Evolutionary conservation across 2,797 vertebrate species (phyloP).

Genomic region (Halcyon smyrnensis): DNA sequence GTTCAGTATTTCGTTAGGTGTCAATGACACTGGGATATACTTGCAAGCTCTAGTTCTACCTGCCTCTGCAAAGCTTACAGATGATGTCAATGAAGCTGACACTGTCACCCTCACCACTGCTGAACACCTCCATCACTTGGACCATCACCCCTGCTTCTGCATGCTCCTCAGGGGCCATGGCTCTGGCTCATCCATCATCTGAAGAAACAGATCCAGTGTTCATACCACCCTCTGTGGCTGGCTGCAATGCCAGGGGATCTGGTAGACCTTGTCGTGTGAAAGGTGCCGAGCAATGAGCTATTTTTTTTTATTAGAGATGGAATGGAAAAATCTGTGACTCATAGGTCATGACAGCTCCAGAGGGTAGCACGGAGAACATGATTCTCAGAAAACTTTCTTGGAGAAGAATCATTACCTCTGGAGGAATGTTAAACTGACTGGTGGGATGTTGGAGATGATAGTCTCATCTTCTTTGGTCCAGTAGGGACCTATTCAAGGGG

Average conservation of each 20-base stretch:
- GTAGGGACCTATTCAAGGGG: fast-evolving
- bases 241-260: background rate
- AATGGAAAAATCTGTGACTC: background rate
- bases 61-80: background rate
- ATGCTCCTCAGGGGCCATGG: too few species aligned
- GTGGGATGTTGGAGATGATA: too few species aligned
- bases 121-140: background rate
- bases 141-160: background rate
- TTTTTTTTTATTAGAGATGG: background rate
- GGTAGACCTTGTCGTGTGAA: background rate
- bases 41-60: background rate
- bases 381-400: background rate
- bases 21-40: background rate
- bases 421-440: background rate
- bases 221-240: background rate
- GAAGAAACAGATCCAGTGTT: background rate
- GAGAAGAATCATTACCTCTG: background rate
- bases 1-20: background rate
- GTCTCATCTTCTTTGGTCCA: background rate
- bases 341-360: background rate
- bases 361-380: background rate
- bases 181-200: background rate
- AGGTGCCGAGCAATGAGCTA: background rate
- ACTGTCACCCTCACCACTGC: background rate
- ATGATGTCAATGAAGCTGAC: background rate